A percentile compares a stretch with the other conserved stretches of the same genome.
These are phyloP conservation scores for Steinernema carpocapsae DNA, from an alignment of 2,888 invertebrate genomes.

Conservation along the genomic window DNA sequence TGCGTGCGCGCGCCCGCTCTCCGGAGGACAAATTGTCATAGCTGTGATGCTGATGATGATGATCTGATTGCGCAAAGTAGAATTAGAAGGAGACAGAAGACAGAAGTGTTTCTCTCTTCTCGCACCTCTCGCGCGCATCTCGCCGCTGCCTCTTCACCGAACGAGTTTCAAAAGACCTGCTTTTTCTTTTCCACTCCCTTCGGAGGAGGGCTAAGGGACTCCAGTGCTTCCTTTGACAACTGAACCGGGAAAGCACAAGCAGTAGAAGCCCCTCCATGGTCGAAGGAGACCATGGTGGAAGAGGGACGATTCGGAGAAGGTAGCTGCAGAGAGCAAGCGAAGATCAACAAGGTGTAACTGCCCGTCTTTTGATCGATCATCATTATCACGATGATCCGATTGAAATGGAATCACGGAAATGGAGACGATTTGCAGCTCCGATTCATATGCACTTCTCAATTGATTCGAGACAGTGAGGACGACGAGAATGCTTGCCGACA, in stretches of 20 bases:
- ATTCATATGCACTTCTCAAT: neutral
- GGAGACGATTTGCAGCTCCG: constrained; percentile 14
- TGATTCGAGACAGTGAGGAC: neutral
- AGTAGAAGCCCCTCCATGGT: neutral
- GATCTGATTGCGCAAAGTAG: constrained; percentile 28
- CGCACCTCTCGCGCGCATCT: constrained; percentile 4
- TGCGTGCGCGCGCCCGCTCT: neutral
- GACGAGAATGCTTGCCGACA: neutral
- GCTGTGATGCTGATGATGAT: constrained; percentile 22
- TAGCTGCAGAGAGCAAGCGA: neutral
- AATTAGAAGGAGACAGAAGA: neutral
- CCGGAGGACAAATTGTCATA: constrained; percentile 29
- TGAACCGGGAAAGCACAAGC: neutral
- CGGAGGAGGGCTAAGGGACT: neutral
- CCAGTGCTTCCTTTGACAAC: neutral
- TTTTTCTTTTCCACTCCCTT: constrained; percentile 19
- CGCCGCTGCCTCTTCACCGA: constrained; percentile 1
- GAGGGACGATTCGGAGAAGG: too few relatives aligned
- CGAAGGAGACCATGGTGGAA: neutral
- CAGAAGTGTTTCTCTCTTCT: constrained; percentile 25
- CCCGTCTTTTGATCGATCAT: constrained; percentile 4
- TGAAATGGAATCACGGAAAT: constrained; percentile 18
- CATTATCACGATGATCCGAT: neutral
- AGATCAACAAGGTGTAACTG: constrained; percentile 25
- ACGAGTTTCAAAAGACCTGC: constrained; percentile 32